phyloP scores from a whole-genome alignment of 2,888 invertebrate genomes.

The Byasa hedistus region DNA sequence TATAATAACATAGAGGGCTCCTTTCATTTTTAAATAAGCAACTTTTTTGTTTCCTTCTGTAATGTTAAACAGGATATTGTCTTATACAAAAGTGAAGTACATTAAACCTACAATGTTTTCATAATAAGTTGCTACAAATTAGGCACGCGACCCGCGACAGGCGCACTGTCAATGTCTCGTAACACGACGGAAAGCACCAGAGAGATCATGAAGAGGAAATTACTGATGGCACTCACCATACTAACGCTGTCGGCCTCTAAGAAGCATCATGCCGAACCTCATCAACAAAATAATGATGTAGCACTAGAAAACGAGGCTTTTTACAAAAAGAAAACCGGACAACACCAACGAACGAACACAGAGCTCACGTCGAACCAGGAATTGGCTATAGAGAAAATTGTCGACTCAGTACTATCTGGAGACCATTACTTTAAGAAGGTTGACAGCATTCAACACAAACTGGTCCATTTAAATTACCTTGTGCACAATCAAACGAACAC shows the following conservation, averaged over 20 bases:
- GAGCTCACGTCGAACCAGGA: constrained; percentile 43
- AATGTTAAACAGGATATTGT: constrained; percentile 30
- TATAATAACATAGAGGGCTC: neutral
- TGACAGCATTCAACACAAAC: constrained; percentile 56
- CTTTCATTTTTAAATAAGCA: constrained; percentile 22
- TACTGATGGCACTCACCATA: constrained; percentile 22
- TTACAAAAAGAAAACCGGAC: constrained; percentile 1
- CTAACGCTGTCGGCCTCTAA: constrained; percentile 13
- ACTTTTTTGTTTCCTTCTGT: constrained; percentile 15
- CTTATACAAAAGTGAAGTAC: constrained; percentile 19
- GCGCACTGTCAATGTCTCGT: constrained; percentile 20
- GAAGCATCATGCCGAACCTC: neutral
- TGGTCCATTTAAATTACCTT: constrained; percentile 54
- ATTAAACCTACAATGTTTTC: constrained; percentile 18
- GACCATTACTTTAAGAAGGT: constrained; percentile 64
- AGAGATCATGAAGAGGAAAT: constrained; percentile 25
- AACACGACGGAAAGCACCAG: constrained; percentile 14
- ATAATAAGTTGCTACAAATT: constrained; percentile 25
- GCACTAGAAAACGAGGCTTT: neutral
- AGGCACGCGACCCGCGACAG: constrained; percentile 17
- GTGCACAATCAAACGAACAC: constrained; percentile 58
- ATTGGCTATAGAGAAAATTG: constrained; percentile 60
- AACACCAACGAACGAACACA: constrained; percentile 37
- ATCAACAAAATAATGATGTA: constrained; percentile 4
- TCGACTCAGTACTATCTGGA: constrained; percentile 61